phyloP scores from a whole-genome alignment of 2,797 vertebrate species.

The Setipinna tenuifilis region DNA sequence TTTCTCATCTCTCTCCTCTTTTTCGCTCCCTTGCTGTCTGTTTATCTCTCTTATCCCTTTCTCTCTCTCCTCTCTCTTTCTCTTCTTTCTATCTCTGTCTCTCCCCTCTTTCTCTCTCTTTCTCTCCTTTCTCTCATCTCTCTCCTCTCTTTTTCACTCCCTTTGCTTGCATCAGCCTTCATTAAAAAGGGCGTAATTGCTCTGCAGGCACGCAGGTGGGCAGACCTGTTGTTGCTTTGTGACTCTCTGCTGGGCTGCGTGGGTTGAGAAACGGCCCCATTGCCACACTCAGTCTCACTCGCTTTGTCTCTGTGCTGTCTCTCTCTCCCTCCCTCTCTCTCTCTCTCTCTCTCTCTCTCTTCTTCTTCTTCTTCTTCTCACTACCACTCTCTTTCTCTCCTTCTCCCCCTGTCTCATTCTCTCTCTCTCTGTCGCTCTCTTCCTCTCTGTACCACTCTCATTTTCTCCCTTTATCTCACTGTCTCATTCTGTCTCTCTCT shows the following conservation, averaged over 20 bases:
- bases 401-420: conserved; percentile 42
- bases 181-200: background rate
- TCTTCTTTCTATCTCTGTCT: conserved; percentile 42
- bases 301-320: background rate
- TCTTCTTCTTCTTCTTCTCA: too few relatives aligned
- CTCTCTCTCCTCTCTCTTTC: conserved; percentile 22
- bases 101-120: conserved; percentile 41
- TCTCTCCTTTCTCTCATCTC: conserved; percentile 6
- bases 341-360: too few relatives aligned
- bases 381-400: conserved; percentile 20
- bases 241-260: conserved; percentile 4
- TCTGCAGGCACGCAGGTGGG: conserved; percentile 7
- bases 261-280: conserved; percentile 35
- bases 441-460: background rate
- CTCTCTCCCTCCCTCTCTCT: background rate
- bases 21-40: background rate
- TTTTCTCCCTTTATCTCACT: background rate
- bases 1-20: background rate
- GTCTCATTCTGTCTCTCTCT: background rate
- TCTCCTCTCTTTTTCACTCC: conserved; percentile 15
- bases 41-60: background rate
- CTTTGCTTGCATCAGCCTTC: conserved; percentile 2
- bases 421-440: conserved; percentile 42
- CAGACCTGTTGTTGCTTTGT: conserved; percentile 50
- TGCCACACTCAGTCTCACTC: conserved; percentile 32